Evolutionary conservation across 2,888 invertebrate species (phyloP), one percentile per base, ranked within the genome.

Genomic region (Sminthurides aquaticus): DNA sequence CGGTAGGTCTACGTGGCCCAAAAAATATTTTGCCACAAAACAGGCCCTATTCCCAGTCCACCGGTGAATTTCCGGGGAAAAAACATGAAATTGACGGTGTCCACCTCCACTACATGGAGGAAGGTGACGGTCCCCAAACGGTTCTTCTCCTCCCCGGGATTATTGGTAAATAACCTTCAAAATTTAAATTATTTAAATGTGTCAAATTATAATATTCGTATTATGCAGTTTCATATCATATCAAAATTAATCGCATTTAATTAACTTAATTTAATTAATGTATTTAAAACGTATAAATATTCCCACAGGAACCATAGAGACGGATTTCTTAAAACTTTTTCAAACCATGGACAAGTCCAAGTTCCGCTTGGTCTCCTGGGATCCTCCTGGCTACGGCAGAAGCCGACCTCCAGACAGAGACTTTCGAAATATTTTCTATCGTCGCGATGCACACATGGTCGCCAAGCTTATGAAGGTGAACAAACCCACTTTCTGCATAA

Each of bases 101-200:
- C 49, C 78, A 81, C 24, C 82, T 88, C 61, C 86, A 88, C 76
- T 86, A 85, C 87, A 83, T n/a, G 34, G 58, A 67, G 58, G 63
- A 61, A 25, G 71, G 71, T 5, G 61, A 60, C 24, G 72, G 72
- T 20, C 34, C 83, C 81, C 76, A 82, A 79, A 71, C 81, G 26
- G 77, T 91, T 0, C 78, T 93, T 2, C 83, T 89, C 66, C 81
- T 91, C 76, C 91, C 92, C 0, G 92, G 92, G 49, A 88, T 89
- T 0, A 77, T 91, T 29, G 91, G 83, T 83, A 76, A 76, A 74
- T 69, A n/a, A n/a, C n/a, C n/a, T n/a, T n/a, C n/a, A n/a, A n/a
- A n/a, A n/a, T n/a, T n/a, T n/a, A n/a, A n/a, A n/a, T n/a, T n/a
- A n/a, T n/a, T n/a, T n/a, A n/a, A n/a, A n/a, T n/a, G n/a, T n/a